These are phyloP conservation scores for Dysmachus trigonus DNA, from an alignment of 2,888 invertebrate genomes.

Conservation along the genomic window DNA sequence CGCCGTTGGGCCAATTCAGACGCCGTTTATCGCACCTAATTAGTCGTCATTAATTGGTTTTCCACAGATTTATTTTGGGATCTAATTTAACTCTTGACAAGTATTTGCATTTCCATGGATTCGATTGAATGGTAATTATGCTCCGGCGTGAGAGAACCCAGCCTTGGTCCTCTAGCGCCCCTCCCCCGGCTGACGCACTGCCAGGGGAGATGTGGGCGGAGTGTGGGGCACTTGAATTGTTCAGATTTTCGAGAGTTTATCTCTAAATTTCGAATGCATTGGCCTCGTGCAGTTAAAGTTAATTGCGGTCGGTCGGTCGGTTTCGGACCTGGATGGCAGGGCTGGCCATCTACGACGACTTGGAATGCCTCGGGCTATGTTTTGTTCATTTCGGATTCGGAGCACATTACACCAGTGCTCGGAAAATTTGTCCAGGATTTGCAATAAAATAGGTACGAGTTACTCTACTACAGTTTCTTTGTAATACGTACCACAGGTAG, in stretches of 20 bases:
- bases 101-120: conserved; percentile 45
- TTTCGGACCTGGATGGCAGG: neutral
- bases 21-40: conserved; percentile 42
- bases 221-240: conserved; percentile 32
- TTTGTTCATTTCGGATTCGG: neutral
- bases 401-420: neutral
- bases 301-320: neutral
- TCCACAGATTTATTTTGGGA: conserved; percentile 40
- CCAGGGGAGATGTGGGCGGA: conserved; percentile 12
- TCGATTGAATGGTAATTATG: conserved; percentile 44
- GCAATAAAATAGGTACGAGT: neutral
- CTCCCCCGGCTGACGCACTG: neutral
- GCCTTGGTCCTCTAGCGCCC: neutral
- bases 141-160: conserved; percentile 12
- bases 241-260: conserved; percentile 34
- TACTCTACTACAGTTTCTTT: neutral
- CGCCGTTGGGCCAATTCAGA: neutral
- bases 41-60: conserved; percentile 50
- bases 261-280: conserved; percentile 28
- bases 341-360: neutral
- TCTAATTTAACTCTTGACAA: conserved; percentile 45
- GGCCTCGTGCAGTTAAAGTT: neutral
- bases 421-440: neutral
- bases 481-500: neutral
- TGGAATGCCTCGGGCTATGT: neutral